Base-by-base conservation (phyloP, 2,797 vertebrate species). In the Ptychobarbus kaznakovi region DNA sequence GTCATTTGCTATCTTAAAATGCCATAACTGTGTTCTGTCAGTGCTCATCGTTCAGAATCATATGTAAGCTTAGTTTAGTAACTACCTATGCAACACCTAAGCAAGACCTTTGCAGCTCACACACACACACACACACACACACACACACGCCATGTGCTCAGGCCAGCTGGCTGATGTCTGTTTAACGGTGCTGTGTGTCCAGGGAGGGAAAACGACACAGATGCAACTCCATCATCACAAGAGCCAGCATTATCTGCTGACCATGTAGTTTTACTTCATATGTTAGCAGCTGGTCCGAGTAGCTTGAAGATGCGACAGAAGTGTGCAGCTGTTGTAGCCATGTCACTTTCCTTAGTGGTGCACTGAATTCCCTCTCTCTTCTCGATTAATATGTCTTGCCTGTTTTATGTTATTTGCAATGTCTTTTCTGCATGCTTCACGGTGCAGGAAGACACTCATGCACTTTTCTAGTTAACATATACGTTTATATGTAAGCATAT, bases 61-160 rank as follows among this genome's bases (percentile, higher is more conserved):
- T 65, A 87, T 74, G 73, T 82, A 68, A 88, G 83, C 61, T 61
- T 79, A 83, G 80, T 89, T 77, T 44, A 80, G 46, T 69, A 86
- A 82, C 80, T 85, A 85, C 84, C 68, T 85, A 85, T 80, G 83
- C 83, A 84, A 84, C 51, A 85, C 58, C 86, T 86, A 84, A 82
- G 74, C 77, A 85, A 82, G 75, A 79, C 80, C 63, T 80, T 86
- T 66, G 83, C 80, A 88, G 65, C 75, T 85, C 86, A 46, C 20
- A 11, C 78, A 61, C 68, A 8, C 16, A 75, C 18, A 38, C 40
- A 16, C 72, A 32, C 44, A 49, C 56, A 63, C 20, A 79, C 77
- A 80, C n/a, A 58, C 79, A 73, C 44, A 49, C 38, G 6, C 38
- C 38, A 38, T 77, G 18, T 83, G 76, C 79, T 88, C 68, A 82